These are phyloP conservation scores for Syritta pipiens DNA, from an alignment of 2,888 invertebrate species.

Conservation along the genomic window DNA sequence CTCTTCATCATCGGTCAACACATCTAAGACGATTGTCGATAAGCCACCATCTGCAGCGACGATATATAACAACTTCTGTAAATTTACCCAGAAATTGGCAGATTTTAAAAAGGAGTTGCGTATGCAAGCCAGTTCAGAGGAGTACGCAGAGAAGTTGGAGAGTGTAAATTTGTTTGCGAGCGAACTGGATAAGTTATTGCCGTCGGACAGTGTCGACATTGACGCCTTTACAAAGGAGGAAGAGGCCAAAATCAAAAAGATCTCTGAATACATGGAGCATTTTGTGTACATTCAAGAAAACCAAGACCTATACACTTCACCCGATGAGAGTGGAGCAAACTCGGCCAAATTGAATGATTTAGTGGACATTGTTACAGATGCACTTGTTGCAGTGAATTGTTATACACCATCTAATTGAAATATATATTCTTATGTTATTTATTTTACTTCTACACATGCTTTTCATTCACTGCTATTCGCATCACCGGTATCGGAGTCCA, in stretches of 20 bases:
- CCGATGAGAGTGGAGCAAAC: neutral
- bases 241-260: conserved; percentile 66
- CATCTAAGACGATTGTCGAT: conserved; percentile 61
- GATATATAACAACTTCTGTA: conserved; percentile 72
- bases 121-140: conserved; percentile 53
- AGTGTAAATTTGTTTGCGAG: conserved; percentile 73
- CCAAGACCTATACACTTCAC: conserved; percentile 47
- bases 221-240: conserved; percentile 73
- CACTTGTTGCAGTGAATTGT: conserved; percentile 73
- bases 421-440: neutral
- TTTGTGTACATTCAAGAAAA: conserved; percentile 73
- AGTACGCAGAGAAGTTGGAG: conserved; percentile 70
- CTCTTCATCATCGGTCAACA: conserved; percentile 53
- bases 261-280: conserved; percentile 73
- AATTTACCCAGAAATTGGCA: conserved; percentile 73
- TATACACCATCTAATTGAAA: conserved; percentile 66
- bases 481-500: conserved; percentile 22
- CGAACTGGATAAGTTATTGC: conserved; percentile 74
- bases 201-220: conserved; percentile 51
- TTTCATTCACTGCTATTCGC: conserved; percentile 26
- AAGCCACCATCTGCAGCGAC: conserved; percentile 69
- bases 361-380: conserved; percentile 73
- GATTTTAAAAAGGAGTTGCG: conserved; percentile 69
- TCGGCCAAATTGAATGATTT: conserved; percentile 71
- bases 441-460: neutral